A percentile compares a stretch with the other conserved stretches of the same genome.
Evolutionary conservation across 2,797 vertebrate genomes (phyloP).

Genomic region (Caiman crocodilus): DNA sequence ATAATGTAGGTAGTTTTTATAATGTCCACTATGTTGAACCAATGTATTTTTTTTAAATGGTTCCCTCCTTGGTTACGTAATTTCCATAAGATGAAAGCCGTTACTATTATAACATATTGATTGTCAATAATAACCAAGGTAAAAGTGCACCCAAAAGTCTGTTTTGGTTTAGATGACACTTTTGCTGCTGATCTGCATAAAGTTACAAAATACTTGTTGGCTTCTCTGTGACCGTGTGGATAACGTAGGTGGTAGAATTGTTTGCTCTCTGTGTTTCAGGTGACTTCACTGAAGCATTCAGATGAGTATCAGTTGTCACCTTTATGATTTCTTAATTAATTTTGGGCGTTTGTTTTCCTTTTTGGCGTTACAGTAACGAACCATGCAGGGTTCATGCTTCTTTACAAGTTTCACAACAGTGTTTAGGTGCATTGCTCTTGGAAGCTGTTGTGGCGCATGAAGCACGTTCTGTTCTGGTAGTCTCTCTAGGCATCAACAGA

Average conservation of each 20-base stretch:
- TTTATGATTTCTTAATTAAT: background rate
- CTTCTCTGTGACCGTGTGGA: background rate
- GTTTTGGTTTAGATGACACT: constrained; percentile 16
- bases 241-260: background rate
- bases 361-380: background rate
- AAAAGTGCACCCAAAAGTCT: background rate
- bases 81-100: background rate
- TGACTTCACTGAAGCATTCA: background rate
- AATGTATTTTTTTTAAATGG: background rate
- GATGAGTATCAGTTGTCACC: background rate
- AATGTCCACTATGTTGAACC: background rate
- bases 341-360: background rate
- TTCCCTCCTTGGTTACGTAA: constrained; percentile 13
- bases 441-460: too few species aligned
- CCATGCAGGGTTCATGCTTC: background rate
- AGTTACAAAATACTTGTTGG: background rate
- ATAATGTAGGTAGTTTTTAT: background rate
- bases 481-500: background rate
- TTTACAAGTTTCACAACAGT: background rate
- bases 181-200: constrained; percentile 8
- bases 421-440: background rate
- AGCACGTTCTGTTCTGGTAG: background rate
- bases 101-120: background rate
- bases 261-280: constrained; percentile 26
- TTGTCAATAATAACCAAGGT: constrained; percentile 16